Percentiles rank a stretch among this genome's conserved stretches.
Conservation (phyloP, 37 sponge, comb jelly and placozoan genomes). For the Sycon ciliatum region DNA sequence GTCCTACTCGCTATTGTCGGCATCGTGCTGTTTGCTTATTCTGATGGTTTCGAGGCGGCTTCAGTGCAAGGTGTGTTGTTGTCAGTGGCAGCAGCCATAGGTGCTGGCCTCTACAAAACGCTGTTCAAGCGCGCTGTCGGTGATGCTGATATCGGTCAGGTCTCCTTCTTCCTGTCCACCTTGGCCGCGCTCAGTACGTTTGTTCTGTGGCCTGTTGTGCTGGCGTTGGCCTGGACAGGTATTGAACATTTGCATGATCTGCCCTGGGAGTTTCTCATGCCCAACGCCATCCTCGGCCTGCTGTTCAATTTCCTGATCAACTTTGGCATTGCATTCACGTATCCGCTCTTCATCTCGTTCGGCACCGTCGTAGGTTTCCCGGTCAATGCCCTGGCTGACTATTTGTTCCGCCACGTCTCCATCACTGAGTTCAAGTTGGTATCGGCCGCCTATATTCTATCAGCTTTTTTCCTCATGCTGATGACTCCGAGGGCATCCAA, state of each 20-base stretch:
- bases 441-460: background rate
- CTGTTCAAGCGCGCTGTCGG: constrained; percentile 56
- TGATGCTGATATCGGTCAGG: constrained; percentile 68
- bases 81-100: constrained; percentile 62
- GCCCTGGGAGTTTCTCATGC: constrained; percentile 59
- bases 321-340: constrained; percentile 87
- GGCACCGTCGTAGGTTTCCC: constrained; percentile 83
- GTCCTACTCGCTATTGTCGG: constrained; percentile 61
- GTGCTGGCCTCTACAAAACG: constrained; percentile 77
- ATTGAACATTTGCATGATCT: constrained; percentile 42
- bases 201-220: constrained; percentile 53
- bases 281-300: constrained; percentile 35
- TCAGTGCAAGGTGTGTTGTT: constrained; percentile 46
- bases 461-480: background rate
- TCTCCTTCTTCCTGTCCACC: constrained; percentile 60
- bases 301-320: constrained; percentile 77
- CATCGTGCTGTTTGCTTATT: constrained; percentile 69
- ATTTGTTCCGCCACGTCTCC: constrained; percentile 28
- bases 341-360: constrained; percentile 79
- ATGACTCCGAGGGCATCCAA: background rate
- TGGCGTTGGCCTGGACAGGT: constrained; percentile 39
- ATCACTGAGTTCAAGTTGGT: background rate
- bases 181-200: constrained; percentile 61
- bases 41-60: constrained; percentile 62
- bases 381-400: constrained; percentile 65